phyloP scores from a whole-genome alignment of 2,888 invertebrate genomes.

The Endotricha flammealis region DNA sequence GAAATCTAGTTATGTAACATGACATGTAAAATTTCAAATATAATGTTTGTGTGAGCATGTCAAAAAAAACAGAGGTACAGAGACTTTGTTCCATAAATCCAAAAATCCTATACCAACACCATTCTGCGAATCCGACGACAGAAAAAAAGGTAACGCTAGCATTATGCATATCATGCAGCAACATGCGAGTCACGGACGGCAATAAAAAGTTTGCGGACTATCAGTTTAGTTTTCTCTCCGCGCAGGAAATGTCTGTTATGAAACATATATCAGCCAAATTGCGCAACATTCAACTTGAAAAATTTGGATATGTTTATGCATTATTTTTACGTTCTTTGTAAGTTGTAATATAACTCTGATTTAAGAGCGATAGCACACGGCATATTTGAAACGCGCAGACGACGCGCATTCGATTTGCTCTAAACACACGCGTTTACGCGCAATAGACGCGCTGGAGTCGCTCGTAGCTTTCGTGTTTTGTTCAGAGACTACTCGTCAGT shows the following conservation, averaged over 20 bases:
- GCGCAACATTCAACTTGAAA: slow-evolving; percentile 22
- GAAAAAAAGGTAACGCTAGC: slow-evolving; percentile 1
- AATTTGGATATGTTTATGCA: slow-evolving; percentile 19
- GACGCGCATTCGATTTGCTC: too few species aligned
- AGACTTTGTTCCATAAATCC: slow-evolving; percentile 1
- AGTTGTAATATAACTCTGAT: slow-evolving; percentile 16
- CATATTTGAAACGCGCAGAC: neutral
- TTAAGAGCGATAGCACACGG: neutral
- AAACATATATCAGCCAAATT: slow-evolving; percentile 47
- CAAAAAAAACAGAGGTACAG: neutral
- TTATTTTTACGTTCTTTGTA: slow-evolving; percentile 25
- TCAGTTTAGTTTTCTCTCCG: slow-evolving; percentile 25
- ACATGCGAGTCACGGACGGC: slow-evolving; percentile 15
- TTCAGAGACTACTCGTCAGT: too few species aligned
- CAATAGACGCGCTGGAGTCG: too few species aligned
- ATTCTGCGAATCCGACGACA: too few species aligned
- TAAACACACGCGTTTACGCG: too few species aligned
- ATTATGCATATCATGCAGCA: slow-evolving; percentile 4
- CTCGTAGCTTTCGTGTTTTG: too few species aligned
- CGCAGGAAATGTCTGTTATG: slow-evolving; percentile 28
- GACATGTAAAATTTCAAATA: neutral
- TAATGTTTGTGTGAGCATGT: too few species aligned
- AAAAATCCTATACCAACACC: too few species aligned
- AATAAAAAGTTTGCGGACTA: slow-evolving; percentile 29
- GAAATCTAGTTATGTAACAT: too few species aligned